Evolutionary conservation across 2,113 vertebrate species (phyloP).

Genomic region (Poeciliopsis prolifica): DNA sequence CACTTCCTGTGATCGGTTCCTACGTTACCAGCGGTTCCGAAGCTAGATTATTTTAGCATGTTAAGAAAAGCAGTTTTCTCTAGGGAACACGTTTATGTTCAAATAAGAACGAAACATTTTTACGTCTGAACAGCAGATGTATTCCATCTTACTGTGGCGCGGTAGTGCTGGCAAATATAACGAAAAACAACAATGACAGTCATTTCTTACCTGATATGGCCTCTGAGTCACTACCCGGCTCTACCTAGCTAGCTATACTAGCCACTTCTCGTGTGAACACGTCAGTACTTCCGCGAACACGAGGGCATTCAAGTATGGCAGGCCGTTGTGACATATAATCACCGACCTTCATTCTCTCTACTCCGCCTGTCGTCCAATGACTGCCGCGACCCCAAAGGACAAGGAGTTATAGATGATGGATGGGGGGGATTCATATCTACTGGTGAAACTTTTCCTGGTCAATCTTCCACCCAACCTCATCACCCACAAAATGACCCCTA

Average conservation of each 20-base stretch:
- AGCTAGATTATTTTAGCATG: conserved; percentile 49
- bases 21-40: conserved; percentile 31
- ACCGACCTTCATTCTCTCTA: background rate
- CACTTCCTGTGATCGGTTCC: conserved; percentile 77
- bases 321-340: background rate
- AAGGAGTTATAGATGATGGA: no score
- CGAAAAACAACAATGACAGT: conserved; percentile 29
- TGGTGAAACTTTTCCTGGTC: no score
- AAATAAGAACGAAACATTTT: background rate
- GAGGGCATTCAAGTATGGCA: background rate
- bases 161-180: background rate
- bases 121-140: background rate
- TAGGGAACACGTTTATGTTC: background rate
- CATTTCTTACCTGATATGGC: conserved; percentile 77
- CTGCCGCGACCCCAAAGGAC: no score
- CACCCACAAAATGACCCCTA: no score
- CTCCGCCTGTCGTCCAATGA: background rate
- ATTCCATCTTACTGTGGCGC: background rate
- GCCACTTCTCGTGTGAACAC: conserved; percentile 75
- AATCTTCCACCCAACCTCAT: no score
- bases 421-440: no score
- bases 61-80: conserved; percentile 15
- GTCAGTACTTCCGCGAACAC: conserved; percentile 79
- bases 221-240: conserved; percentile 81
- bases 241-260: conserved; percentile 72